Evolutionary conservation across 1,140 invertebrate species (phyloP), one percentile per base, ranked within the genome.

Genomic region (Xylocopa sonorina): DNA sequence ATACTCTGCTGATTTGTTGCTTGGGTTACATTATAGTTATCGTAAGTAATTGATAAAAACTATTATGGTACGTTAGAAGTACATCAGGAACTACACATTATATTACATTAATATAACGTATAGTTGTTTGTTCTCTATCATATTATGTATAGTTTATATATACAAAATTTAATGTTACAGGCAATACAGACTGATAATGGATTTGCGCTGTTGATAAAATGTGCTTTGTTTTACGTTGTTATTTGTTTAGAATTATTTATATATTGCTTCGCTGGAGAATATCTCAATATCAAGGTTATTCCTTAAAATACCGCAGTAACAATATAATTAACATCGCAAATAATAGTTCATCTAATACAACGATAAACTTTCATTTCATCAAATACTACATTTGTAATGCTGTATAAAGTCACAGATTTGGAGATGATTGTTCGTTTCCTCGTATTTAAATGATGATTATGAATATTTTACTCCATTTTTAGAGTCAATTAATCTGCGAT

Each of bases 31-130:
- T 81, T 34, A 69, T 81, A 21, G 68, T 74, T 12, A 48, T 67
- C 16, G 83, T 85, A 66, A 84, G 82, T 84, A 72, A 24, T 5
- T n/a, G n/a, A n/a, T n/a, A n/a, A n/a, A n/a, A n/a, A n/a, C n/a
- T n/a, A n/a, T n/a, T n/a, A 4, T 5, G 10, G 7, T 12, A 46
- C 14, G 14, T n/a, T n/a, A n/a, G n/a, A n/a, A n/a, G 9, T 38
- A 38, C 9, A 38, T n/a, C 9, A 38, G 9, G 38, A 38, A 38
- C 9, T 38, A 38, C n/a, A n/a, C n/a, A n/a, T n/a, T n/a, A n/a
- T n/a, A n/a, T n/a, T n/a, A n/a, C n/a, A n/a, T n/a, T n/a, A n/a
- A n/a, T n/a, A n/a, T n/a, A n/a, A n/a, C n/a, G n/a, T n/a, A n/a
- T n/a, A n/a, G n/a, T n/a, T n/a, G n/a, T n/a, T n/a, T n/a, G n/a